Base-by-base conservation (phyloP, 2,797 vertebrate genomes). In the Orestias chungarensis region DNA sequence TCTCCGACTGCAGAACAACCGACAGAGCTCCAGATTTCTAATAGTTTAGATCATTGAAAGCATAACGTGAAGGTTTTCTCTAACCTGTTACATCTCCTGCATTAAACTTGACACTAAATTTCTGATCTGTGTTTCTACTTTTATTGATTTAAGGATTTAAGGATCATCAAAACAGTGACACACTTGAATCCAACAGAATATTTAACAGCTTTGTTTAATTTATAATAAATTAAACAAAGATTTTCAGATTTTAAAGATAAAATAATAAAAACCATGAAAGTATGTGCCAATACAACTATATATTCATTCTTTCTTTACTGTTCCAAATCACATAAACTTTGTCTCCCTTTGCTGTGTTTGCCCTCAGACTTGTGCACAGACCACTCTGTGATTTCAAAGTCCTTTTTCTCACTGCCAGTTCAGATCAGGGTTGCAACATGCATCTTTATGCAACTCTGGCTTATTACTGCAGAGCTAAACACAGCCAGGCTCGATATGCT, bases 371-470 rank as follows among this genome's bases (percentile, higher is more conserved):
- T 25, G 49, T 47, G 7, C 42, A 69, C 20, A 47, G 50, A 23
- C 14, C 29, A 35, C 27, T 25, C 23, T n/a, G 55, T n/a, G 31
- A 33, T 25, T 31, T 57, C 35, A 35, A 61, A 47, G 68, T 70
- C 54, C 69, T 31, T 8, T 59, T 68, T 46, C 57, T 57, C 20
- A 15, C 11, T 5, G 0, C 17, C 20, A 47, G 54, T 15, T 35
- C 5, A 47, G 54, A 9, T 35, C 5, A 47, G 57, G 9, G 1
- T 79, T 80, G 14, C 68, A 46, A 64, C 72, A 81, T n/a, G 11
- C 54, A 18, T 6, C 23, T 35, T 54, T 69, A 17, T 59, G 75
- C 23, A 73, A 74, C 23, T 64, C 20, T 1, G 69, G 9, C 18
- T 55, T 8, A 15, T 69, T n/a, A 0, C 31, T 18, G 4, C 3